A percentile compares a stretch with the other conserved stretches of the same genome.
Conservation (phyloP, 2,797 vertebrate species). For the Benthosema pterotum region DNA sequence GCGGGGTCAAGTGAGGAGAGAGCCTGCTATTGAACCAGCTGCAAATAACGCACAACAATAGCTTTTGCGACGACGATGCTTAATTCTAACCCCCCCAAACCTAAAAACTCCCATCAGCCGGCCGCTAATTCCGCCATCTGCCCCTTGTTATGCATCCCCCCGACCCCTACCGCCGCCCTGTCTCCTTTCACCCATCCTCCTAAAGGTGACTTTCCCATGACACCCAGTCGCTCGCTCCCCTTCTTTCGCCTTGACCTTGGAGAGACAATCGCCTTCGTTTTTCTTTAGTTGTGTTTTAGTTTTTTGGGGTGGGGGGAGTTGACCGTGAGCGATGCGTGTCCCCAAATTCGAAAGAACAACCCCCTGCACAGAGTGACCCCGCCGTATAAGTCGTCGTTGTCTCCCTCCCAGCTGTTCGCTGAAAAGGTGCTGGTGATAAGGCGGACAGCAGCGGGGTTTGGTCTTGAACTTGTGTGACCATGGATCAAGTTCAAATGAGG, state of each 20-base stretch:
- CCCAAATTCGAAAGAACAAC: slow-evolving; percentile 57
- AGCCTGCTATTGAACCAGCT: slow-evolving; percentile 61
- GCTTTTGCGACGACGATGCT: slow-evolving; percentile 71
- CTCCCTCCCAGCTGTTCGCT: slow-evolving; percentile 66
- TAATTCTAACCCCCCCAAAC: slow-evolving; percentile 65
- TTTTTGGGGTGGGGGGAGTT: slow-evolving; percentile 42
- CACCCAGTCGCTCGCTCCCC: slow-evolving; percentile 60
- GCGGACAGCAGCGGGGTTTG: slow-evolving; percentile 47
- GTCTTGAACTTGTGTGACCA: slow-evolving; percentile 76
- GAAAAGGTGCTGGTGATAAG: slow-evolving; percentile 19
- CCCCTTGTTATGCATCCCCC: slow-evolving; percentile 67
- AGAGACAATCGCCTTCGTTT: slow-evolving; percentile 50
- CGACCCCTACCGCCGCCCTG: slow-evolving; percentile 48
- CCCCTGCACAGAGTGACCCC: slow-evolving; percentile 44
- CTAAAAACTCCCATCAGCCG: slow-evolving; percentile 58
- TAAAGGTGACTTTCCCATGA: slow-evolving; percentile 86
- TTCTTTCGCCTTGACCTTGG: slow-evolving; percentile 63
- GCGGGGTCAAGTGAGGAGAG: slow-evolving; percentile 71
- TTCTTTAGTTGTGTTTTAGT: slow-evolving; percentile 35
- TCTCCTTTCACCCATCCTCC: slow-evolving; percentile 69
- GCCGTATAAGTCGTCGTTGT: slow-evolving; percentile 38
- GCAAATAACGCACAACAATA: slow-evolving; percentile 67
- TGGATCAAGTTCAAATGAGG: slow-evolving; percentile 42
- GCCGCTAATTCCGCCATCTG: slow-evolving; percentile 77
- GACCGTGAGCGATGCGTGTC: slow-evolving; percentile 37